Conservation (phyloP, 2,797 vertebrate genomes). For the Alcedo atthis region DNA sequence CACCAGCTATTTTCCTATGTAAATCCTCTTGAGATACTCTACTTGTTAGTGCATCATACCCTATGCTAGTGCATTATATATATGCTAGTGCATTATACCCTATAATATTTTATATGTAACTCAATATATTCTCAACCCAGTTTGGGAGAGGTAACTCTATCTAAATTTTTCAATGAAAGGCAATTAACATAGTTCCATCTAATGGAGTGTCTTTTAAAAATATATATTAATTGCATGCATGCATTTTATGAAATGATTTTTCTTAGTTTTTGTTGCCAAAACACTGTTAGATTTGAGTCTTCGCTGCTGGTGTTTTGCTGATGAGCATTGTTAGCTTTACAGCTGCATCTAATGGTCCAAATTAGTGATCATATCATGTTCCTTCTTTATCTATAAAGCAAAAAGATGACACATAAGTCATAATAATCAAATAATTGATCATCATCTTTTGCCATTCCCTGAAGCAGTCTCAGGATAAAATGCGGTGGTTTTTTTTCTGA, state of each 20-base stretch:
- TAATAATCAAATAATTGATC: slow-evolving; percentile 46
- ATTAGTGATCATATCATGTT: neutral
- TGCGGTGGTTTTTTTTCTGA: neutral
- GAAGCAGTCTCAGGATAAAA: slow-evolving; percentile 34
- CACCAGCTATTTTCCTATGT: neutral
- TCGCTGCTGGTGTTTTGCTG: neutral
- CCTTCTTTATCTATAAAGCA: neutral
- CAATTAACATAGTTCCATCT: neutral
- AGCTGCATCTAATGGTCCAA: neutral
- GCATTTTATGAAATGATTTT: neutral
- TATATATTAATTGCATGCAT: neutral
- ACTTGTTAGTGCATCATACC: neutral
- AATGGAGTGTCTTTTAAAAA: neutral
- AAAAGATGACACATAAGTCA: neutral
- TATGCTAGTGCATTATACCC: neutral
- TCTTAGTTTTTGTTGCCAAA: neutral
- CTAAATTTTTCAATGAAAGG: neutral
- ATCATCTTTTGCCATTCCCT: slow-evolving; percentile 22
- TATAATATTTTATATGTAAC: neutral
- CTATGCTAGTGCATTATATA: neutral
- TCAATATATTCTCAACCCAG: neutral
- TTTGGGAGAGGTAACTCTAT: neutral
- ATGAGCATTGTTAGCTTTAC: neutral
- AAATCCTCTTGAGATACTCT: neutral
- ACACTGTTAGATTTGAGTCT: too few relatives aligned